A percentile compares a stretch with the other conserved stretches of the same genome.
Conservation (phyloP, 2,113 vertebrate genomes). For the Odontesthes bonariensis region DNA sequence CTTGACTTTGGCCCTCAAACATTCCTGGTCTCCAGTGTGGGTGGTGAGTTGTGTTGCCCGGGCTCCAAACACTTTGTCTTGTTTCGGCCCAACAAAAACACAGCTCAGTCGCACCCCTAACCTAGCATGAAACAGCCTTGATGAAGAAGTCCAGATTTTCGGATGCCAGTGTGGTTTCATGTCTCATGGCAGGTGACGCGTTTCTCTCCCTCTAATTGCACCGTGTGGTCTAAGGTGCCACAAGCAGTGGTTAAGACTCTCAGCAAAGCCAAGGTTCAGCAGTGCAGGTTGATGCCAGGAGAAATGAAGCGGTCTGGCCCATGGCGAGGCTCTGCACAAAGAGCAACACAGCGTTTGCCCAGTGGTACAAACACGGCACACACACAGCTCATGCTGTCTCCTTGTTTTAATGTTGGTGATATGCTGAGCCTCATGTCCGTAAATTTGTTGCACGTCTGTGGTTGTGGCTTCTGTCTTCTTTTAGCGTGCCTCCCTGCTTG, state of each 20-base stretch:
- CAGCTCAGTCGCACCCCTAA: conserved; percentile 25
- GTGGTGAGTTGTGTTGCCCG: too few relatives aligned
- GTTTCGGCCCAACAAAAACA: conserved; percentile 37
- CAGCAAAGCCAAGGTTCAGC: conserved; percentile 40
- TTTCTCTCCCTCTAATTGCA: conserved; percentile 55
- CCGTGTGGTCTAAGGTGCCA: conserved; percentile 37
- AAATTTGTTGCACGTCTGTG: conserved; percentile 16
- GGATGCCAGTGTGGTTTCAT: conserved; percentile 31
- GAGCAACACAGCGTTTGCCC: conserved; percentile 64
- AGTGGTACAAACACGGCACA: conserved; percentile 20
- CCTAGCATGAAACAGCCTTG: conserved; percentile 37
- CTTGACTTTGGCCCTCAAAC: too few relatives aligned
- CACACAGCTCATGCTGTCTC: neutral
- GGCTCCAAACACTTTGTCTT: conserved; percentile 6
- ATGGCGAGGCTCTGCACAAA: conserved; percentile 33
- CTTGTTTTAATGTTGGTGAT: conserved; percentile 34
- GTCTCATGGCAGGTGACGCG: conserved; percentile 60
- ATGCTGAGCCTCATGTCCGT: neutral
- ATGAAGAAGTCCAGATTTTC: conserved; percentile 12
- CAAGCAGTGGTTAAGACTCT: conserved; percentile 34
- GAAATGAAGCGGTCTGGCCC: conserved; percentile 42
- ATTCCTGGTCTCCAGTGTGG: too few relatives aligned
- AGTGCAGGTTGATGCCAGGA: conserved; percentile 43
- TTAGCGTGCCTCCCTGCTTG: too few relatives aligned
- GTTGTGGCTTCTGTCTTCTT: neutral